Evolutionary conservation across 2,888 invertebrate species (phyloP).

Genomic region (Caenorhabditis zanzibari): DNA sequence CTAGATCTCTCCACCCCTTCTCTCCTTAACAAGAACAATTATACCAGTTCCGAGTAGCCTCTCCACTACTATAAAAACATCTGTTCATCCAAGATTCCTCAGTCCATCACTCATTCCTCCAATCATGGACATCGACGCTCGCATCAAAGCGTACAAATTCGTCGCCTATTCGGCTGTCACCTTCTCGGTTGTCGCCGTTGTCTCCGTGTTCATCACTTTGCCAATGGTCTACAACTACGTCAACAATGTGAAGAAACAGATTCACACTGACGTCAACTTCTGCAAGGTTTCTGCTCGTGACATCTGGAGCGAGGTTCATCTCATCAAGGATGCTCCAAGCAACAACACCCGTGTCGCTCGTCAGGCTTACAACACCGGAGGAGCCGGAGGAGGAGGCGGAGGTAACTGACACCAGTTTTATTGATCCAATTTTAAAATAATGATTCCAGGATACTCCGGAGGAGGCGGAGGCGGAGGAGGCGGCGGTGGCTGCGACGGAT

Average conservation of each 20-base stretch:
- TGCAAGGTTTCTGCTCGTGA: conserved; percentile 82
- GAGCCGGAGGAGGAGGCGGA: conserved; percentile 42
- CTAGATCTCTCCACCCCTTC: conserved; percentile 23
- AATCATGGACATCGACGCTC: conserved; percentile 73
- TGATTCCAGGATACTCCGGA: conserved; percentile 52
- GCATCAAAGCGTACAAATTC: conserved; percentile 73
- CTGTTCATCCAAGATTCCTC: conserved; percentile 30
- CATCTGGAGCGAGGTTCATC: conserved; percentile 82
- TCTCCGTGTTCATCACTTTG: conserved; percentile 80
- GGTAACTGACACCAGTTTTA: not conserved
- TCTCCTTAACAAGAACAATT: conserved; percentile 45
- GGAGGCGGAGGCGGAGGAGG: conserved; percentile 49
- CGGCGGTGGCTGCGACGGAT: conserved; percentile 69
- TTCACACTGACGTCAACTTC: conserved; percentile 80
- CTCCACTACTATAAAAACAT: conserved; percentile 36
- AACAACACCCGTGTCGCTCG: conserved; percentile 77
- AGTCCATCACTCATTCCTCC: conserved; percentile 27
- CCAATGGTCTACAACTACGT: conserved; percentile 83
- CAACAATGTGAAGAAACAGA: conserved; percentile 77
- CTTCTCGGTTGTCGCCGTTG: conserved; percentile 80
- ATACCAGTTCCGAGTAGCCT: conserved; percentile 38
- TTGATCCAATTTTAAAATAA: too few relatives aligned
- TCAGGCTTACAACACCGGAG: conserved; percentile 73
- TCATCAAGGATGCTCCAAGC: conserved; percentile 77
- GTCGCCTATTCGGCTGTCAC: conserved; percentile 76